Conservation (phyloP, 2,113 vertebrate species). For the Tachysurus fulvidraco region DNA sequence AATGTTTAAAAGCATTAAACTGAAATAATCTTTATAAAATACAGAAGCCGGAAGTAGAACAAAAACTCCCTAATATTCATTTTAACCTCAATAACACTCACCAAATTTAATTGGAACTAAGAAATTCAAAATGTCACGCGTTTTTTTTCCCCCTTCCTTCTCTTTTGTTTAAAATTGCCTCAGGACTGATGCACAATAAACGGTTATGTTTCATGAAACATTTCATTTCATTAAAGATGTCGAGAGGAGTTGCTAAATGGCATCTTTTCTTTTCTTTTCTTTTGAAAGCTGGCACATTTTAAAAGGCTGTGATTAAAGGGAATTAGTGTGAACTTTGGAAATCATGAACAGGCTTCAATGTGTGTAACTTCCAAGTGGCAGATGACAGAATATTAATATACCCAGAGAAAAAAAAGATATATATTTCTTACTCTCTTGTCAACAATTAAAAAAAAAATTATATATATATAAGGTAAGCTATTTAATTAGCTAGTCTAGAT, state of each 20-base stretch:
- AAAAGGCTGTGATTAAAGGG: slow-evolving; percentile 52
- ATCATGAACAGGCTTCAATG: slow-evolving; percentile 41
- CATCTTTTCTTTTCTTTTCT: slow-evolving; percentile 41
- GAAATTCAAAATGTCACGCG: neutral
- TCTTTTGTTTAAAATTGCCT: slow-evolving; percentile 32
- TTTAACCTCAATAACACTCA: neutral
- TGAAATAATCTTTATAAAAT: neutral
- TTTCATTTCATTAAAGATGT: slow-evolving; percentile 47
- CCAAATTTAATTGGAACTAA: neutral
- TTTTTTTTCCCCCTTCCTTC: neutral
- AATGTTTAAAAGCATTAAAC: neutral
- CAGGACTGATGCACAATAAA: slow-evolving; percentile 45
- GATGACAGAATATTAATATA: neutral
- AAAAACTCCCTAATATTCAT: neutral
- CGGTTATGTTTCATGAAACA: slow-evolving; percentile 45
- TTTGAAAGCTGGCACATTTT: slow-evolving; percentile 40
- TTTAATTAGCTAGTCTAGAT: neutral
- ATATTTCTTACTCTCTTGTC: neutral
- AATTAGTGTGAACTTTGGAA: slow-evolving; percentile 53
- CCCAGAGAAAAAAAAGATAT: neutral
- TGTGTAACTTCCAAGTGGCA: neutral
- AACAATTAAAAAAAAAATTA: neutral
- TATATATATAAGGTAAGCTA: neutral
- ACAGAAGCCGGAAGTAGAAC: neutral
- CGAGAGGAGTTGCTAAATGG: slow-evolving; percentile 44